Conservation (phyloP, 2,113 vertebrate species). For the Lonchura striata region DNA sequence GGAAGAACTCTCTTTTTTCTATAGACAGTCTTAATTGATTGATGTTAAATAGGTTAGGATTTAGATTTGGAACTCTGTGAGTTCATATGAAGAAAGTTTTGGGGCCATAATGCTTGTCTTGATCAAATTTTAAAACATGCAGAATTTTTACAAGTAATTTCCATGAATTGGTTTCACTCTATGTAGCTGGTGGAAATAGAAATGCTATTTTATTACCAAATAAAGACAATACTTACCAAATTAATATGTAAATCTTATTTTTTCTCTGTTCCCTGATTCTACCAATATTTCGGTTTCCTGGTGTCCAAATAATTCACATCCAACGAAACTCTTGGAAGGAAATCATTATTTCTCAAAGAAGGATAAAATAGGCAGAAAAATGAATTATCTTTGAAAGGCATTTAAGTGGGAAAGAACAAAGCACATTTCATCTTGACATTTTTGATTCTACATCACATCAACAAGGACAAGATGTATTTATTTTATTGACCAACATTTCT, state of each 20-base stretch:
- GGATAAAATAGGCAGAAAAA: background rate
- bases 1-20: too few relatives aligned
- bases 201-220: background rate
- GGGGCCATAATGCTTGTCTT: background rate
- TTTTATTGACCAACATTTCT: background rate
- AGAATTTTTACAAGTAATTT: background rate
- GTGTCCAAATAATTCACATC: background rate
- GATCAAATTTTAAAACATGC: background rate
- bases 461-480: background rate
- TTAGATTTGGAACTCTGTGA: background rate
- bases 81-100: background rate
- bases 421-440: background rate
- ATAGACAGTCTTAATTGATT: background rate
- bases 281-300: background rate
- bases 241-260: background rate
- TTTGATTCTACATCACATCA: background rate
- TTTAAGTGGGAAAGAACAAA: background rate
- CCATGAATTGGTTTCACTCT: background rate
- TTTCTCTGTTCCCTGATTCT: background rate
- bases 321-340: background rate
- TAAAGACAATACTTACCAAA: background rate
- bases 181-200: background rate
- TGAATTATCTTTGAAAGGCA: background rate
- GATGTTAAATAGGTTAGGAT: background rate
- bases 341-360: background rate